Conservation (phyloP, 2,888 invertebrate species). For the Tipula confusa region DNA sequence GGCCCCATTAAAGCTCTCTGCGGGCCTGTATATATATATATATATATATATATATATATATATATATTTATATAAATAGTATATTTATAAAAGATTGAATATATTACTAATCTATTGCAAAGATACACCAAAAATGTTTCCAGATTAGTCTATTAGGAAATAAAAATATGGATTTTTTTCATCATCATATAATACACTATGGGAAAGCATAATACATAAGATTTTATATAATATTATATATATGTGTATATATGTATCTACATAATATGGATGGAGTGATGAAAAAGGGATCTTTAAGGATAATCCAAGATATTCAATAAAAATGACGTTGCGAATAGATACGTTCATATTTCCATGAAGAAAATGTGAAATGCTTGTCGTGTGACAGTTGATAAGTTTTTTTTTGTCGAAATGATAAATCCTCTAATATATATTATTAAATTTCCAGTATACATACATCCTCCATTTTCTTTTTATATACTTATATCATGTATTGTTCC, state of each 20-base stretch:
- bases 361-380: background rate
- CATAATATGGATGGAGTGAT: background rate
- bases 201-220: background rate
- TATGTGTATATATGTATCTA: background rate
- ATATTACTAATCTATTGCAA: background rate
- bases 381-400: background rate
- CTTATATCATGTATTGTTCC: background rate
- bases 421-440: background rate
- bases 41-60: background rate
- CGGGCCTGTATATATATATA: too few relatives aligned
- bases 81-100: too few relatives aligned
- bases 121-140: background rate
- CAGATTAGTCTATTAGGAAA: background rate
- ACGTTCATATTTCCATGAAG: background rate
- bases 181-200: background rate
- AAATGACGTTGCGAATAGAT: conserved; percentile 29
- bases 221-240: background rate
- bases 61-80: too few relatives aligned
- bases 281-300: conserved; percentile 30
- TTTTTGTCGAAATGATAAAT: background rate
- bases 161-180: background rate
- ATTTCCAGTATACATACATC: background rate
- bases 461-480: background rate
- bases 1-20: too few relatives aligned
- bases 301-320: conserved; percentile 32